Evolutionary conservation across 2,113 vertebrate genomes (phyloP), one percentile per base, ranked within the genome.

Genomic region (Salvator merianae): DNA sequence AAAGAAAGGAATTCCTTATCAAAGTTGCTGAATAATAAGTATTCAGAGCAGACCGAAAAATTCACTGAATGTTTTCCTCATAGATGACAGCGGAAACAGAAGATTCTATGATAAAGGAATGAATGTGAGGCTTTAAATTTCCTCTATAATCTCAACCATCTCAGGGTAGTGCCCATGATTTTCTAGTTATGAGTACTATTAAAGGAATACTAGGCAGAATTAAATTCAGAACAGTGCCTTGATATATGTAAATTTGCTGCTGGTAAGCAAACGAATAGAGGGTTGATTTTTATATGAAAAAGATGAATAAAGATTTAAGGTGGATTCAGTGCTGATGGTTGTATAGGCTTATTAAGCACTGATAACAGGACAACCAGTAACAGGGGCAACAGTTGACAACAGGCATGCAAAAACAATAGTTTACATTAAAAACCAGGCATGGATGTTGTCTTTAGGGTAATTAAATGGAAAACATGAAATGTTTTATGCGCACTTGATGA

Each of bases 1-100:
- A n/a, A 13, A 32, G 26, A 80, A 87, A 72, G 82, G 66, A 59
- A 87, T 0, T 34, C 84, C 4, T 79, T 77, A 78, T 5, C 69
- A 53, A 13, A 30, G 63, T 68, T 77, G 74, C 0, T 78, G 30
- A 84, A 68, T 0, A 68, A 32, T 30, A 40, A 22, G 12, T 40
- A 71, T 14, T 22, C 30, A 43, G n/a, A n/a, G 3, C 2, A 63
- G 76, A 16, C 14, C 70, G 28, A 8, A 77, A 69, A 65, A 62
- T 70, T 32, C 10, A 36, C 28, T 77, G 34, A 55, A 16, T 16
- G 14, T 55, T 55, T 55, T 55, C 14, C 53, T 55, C 53, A 55
- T 55, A 13, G 16, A 55, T 55, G 53, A 55, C 16, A 55, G 10
- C 10, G 47, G 40, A 74, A 12, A 30, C 13, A 47, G 43, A 47